Evolutionary conservation across 1,140 invertebrate species (phyloP).

Genomic region (Epicauta chinensis): DNA sequence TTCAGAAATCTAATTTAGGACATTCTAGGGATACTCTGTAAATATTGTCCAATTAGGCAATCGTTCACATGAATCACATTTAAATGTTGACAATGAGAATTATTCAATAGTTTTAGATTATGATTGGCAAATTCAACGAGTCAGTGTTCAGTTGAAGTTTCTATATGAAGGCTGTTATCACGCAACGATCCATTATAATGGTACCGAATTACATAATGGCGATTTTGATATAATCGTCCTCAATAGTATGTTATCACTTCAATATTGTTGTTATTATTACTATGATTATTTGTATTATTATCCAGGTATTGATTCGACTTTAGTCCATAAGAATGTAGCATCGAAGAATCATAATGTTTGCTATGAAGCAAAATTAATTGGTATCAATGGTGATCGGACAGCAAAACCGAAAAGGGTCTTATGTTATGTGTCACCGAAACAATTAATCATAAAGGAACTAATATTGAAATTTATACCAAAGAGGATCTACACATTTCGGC

Average conservation of each 20-base stretch:
- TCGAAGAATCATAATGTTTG: slow-evolving; percentile 77
- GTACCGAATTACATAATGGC: slow-evolving; percentile 76
- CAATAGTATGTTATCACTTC: slow-evolving; percentile 57
- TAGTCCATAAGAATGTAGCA: slow-evolving; percentile 81
- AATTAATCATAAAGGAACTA: slow-evolving; percentile 88
- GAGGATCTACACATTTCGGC: slow-evolving; percentile 81
- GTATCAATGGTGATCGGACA: slow-evolving; percentile 56
- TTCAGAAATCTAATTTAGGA: neutral
- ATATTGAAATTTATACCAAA: slow-evolving; percentile 89
- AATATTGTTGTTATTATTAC: slow-evolving; percentile 1
- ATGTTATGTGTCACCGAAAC: slow-evolving; percentile 81
- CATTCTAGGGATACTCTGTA: slow-evolving; percentile 50
- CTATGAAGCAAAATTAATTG: slow-evolving; percentile 77
- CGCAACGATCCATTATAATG: slow-evolving; percentile 73
- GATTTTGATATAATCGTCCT: slow-evolving; percentile 90
- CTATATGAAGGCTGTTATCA: slow-evolving; percentile 70
- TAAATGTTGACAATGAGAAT: slow-evolving; percentile 47
- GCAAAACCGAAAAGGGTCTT: slow-evolving; percentile 79
- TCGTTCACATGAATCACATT: slow-evolving; percentile 30
- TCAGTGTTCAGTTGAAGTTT: slow-evolving; percentile 62
- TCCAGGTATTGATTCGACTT: slow-evolving; percentile 72
- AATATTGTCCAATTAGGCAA: slow-evolving; percentile 49
- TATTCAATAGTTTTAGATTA: slow-evolving; percentile 57
- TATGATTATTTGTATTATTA: too few species aligned
- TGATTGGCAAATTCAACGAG: slow-evolving; percentile 55